Percentiles rank a stretch among this genome's conserved stretches.
These are phyloP conservation scores for Scaptomyza pallida DNA, from an alignment of 1,140 invertebrate genomes.

Conservation along the genomic window DNA sequence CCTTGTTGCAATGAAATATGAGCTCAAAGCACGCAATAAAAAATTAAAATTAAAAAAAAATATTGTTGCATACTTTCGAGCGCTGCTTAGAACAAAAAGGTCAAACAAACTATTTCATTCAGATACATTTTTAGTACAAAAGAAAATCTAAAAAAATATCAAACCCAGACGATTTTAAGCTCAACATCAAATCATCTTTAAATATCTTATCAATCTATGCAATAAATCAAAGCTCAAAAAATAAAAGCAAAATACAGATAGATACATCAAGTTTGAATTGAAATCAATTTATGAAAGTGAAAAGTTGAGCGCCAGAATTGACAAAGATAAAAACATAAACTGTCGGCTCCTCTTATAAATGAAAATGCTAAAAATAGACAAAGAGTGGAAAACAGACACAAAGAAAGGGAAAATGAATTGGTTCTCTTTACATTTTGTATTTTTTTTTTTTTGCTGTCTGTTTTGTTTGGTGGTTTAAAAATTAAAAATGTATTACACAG, in stretches of 20 bases:
- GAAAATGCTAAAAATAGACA: no score
- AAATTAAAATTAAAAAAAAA: constrained; percentile 9
- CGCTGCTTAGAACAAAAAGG: constrained; percentile 1
- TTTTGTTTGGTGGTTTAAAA: constrained; percentile 16
- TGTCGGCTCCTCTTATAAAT: background rate
- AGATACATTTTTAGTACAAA: no score
- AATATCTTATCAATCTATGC: background rate
- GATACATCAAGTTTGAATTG: background rate
- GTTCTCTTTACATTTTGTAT: no score
- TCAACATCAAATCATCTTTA: background rate
- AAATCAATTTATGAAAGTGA: constrained; percentile 1
- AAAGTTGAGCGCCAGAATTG: background rate
- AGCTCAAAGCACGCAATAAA: constrained; percentile 24
- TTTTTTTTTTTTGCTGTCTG: no score
- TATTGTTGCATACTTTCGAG: constrained; percentile 4
- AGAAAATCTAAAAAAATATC: no score
- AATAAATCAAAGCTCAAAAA: background rate
- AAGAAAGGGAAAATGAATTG: constrained; percentile 5
- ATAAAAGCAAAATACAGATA: no score
- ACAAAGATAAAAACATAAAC: background rate
- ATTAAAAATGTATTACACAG: constrained; percentile 49
- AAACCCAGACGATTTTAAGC: background rate
- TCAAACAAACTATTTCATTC: background rate
- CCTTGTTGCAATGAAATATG: constrained; percentile 36
- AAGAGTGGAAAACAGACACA: background rate